Percentiles rank a stretch among this genome's conserved stretches.
These are phyloP conservation scores for Lithophane semibrunnea DNA, from an alignment of 2,888 invertebrate genomes.

Conservation along the genomic window DNA sequence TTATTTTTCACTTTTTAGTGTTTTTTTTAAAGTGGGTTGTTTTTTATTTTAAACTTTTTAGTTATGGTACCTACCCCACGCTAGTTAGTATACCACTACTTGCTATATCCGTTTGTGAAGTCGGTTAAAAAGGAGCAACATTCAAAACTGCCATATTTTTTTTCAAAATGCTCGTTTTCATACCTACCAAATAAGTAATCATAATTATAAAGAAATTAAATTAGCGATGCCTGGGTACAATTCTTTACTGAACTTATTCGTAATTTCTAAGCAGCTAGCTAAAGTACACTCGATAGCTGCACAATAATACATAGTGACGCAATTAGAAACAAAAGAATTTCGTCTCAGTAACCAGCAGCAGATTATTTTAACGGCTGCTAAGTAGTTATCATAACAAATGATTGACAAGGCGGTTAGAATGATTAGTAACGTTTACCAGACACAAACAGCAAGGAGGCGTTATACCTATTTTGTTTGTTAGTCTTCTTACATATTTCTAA, in stretches of 20 bases:
- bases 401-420: slow-evolving; percentile 65
- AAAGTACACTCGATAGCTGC: slow-evolving; percentile 10
- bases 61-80: no score
- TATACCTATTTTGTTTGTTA: slow-evolving; percentile 36
- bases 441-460: slow-evolving; percentile 46
- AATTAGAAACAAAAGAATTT: slow-evolving; percentile 54
- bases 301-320: slow-evolving; percentile 48
- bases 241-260: background rate
- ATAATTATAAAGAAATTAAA: background rate
- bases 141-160: background rate
- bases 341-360: slow-evolving; percentile 33
- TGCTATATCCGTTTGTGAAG: no score
- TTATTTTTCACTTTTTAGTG: no score
- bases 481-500: slow-evolving; percentile 27
- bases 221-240: background rate
- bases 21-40: no score
- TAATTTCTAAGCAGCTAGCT: slow-evolving; percentile 3
- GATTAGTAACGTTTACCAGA: slow-evolving; percentile 67
- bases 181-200: background rate
- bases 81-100: no score
- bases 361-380: slow-evolving; percentile 56
- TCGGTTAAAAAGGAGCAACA: background rate
- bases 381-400: slow-evolving; percentile 71
- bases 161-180: background rate
- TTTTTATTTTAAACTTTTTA: no score